Base-by-base conservation (phyloP, 2,113 vertebrate species). In the Leucosticte australis region DNA sequence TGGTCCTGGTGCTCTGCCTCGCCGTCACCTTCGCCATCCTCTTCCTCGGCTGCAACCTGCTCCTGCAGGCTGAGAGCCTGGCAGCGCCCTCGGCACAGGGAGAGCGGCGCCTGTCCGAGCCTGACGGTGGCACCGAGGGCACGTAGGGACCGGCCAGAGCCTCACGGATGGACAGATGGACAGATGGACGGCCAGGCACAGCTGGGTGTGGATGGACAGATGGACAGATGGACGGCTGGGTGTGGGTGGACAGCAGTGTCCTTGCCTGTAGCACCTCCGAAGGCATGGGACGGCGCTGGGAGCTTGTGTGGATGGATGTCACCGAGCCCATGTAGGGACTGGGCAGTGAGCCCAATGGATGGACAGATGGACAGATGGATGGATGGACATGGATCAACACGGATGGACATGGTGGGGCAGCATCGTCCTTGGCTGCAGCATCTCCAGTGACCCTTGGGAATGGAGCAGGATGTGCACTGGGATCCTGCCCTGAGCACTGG, bases 1-100 rank as follows among this genome's bases (percentile, higher is more conserved):
- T 99, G 85, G 98, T 99, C 96, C 99, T 99, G 47, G 99, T 99
- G 19, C 96, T 99, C 37, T 99, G 98, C 33, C 98, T 99, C 82
- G 98, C 99, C 0, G 99, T 99, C 56, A 94, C 99, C 60, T 99
- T 98, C 10, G 98, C 99, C 76, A 90, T 99, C 73, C 98, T 99
- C 94, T 99, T 99, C 94, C 94, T 99, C 50, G 98, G 99, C 42
- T 99, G 98, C 63, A 98, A 99, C 96, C 98, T 99, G 15, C 98
- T 99, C 75, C 99, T 99, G 93, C 98, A 98, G 67, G 99, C 99
- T 0, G 99, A 99, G 96, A 98, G 99, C 27, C 98, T 99, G 98
- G 98, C 98, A 3, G 98, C 98, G 41, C 98, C 98, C 95, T 53
- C 98, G 35, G 98, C 98, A 3, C 98, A 94, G 49, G 68, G 68